Conservation (phyloP, 2,113 vertebrate species). For the Ciconia maguari region DNA sequence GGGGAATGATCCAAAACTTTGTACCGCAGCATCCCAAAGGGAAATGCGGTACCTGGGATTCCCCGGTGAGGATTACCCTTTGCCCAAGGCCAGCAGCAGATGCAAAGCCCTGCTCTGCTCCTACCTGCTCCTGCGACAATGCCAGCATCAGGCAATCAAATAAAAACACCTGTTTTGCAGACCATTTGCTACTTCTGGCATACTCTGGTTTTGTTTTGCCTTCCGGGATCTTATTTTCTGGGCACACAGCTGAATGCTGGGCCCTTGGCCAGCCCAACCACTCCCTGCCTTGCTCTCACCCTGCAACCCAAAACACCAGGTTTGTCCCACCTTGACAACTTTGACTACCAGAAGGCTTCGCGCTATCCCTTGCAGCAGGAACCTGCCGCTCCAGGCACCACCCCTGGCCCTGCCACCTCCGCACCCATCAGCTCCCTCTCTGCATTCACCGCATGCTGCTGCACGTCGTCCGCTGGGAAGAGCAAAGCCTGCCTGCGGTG, state of each 20-base stretch:
- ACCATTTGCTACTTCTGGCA: neutral
- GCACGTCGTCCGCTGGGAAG: accelerated
- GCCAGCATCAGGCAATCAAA: neutral
- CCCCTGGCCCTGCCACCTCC: neutral
- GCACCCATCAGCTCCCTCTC: neutral
- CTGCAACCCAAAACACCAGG: neutral
- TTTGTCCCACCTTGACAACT: neutral
- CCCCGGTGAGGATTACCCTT: neutral
- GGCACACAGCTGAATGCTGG: neutral
- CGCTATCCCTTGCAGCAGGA: neutral
- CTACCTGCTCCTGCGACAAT: neutral
- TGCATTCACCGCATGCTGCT: accelerated
- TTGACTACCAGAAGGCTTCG: neutral
- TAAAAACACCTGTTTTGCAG: neutral
- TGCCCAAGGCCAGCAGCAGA: accelerated
- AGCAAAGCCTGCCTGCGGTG: neutral
- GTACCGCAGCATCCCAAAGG: neutral
- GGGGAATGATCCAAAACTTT: neutral
- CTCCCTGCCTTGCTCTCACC: neutral
- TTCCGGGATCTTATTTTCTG: neutral
- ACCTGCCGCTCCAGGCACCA: neutral
- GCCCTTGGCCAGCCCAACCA: neutral
- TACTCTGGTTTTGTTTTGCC: neutral
- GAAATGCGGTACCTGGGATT: accelerated
- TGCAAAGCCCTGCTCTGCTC: neutral